Evolutionary conservation across 2,888 invertebrate species (phyloP).

Genomic region (Ceraclea dissimilis): DNA sequence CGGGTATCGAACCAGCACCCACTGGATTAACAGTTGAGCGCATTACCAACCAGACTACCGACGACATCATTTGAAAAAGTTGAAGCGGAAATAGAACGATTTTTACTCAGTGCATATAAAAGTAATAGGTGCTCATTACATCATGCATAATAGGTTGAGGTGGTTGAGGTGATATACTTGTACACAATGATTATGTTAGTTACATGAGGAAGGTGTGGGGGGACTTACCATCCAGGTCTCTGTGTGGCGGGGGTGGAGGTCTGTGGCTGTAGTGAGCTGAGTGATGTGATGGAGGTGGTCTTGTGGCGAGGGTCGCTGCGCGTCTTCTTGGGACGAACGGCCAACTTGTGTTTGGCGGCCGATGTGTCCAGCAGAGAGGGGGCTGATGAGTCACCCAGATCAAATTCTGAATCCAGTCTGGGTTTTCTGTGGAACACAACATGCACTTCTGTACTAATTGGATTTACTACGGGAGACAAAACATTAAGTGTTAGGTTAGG

Average conservation of each 20-base stretch:
- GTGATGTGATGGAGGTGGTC: neutral
- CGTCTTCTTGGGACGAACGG: slow-evolving; percentile 64
- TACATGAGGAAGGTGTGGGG: too few relatives aligned
- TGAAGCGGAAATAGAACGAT: too few relatives aligned
- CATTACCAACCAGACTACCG: too few relatives aligned
- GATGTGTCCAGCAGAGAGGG: slow-evolving; percentile 58
- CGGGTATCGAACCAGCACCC: too few relatives aligned
- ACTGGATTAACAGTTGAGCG: too few relatives aligned
- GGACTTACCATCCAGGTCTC: slow-evolving; percentile 14
- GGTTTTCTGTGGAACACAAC: slow-evolving; percentile 40
- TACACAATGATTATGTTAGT: too few relatives aligned
- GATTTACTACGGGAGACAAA: slow-evolving; percentile 3
- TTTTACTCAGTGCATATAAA: too few relatives aligned
- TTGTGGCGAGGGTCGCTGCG: slow-evolving; percentile 48
- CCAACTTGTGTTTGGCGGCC: slow-evolving; percentile 68
- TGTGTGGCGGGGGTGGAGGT: slow-evolving; percentile 1
- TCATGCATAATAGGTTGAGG: too few relatives aligned
- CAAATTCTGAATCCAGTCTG: slow-evolving; percentile 54
- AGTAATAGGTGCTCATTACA: too few relatives aligned
- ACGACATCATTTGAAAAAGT: too few relatives aligned
- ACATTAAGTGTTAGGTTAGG: too few relatives aligned
- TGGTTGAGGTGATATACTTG: too few relatives aligned
- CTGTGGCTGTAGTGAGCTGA: neutral
- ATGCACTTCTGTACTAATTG: slow-evolving; percentile 6
- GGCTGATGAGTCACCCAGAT: slow-evolving; percentile 45